These are phyloP conservation scores for Oryctes rhinoceros DNA, from an alignment of 1,140 invertebrate genomes.

Conservation along the genomic window DNA sequence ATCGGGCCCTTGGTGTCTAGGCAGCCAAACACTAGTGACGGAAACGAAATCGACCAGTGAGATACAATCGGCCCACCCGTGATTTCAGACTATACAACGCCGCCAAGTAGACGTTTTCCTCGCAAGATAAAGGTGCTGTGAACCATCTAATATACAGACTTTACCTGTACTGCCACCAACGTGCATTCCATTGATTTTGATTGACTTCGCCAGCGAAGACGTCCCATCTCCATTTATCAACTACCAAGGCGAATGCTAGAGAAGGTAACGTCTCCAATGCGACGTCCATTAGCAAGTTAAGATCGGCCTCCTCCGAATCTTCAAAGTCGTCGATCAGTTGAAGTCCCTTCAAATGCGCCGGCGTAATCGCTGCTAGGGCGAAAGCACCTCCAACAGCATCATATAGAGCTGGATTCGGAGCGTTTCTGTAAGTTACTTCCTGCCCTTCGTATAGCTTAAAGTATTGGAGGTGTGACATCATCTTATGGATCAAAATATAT, in stretches of 20 bases:
- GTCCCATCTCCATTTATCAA: slow-evolving; percentile 67
- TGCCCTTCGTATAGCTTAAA: slow-evolving; percentile 76
- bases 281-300: slow-evolving; percentile 72
- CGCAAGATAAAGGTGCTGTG: too few species aligned
- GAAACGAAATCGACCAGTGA: too few species aligned
- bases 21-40: too few species aligned
- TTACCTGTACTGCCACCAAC: slow-evolving; percentile 66
- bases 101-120: too few species aligned
- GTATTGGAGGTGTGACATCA: slow-evolving; percentile 82
- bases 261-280: slow-evolving; percentile 72
- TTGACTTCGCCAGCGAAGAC: slow-evolving; percentile 66
- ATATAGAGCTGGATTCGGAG: slow-evolving; percentile 81
- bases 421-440: slow-evolving; percentile 70
- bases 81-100: too few species aligned
- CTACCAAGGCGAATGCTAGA: slow-evolving; percentile 65
- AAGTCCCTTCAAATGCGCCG: slow-evolving; percentile 67
- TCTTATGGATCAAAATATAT: slow-evolving; percentile 79
- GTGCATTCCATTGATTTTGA: slow-evolving; percentile 64
- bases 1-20: too few species aligned
- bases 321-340: slow-evolving; percentile 61
- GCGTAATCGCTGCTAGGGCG: slow-evolving; percentile 70
- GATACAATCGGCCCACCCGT: too few species aligned
- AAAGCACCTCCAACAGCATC: slow-evolving; percentile 78
- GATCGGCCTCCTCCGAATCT: slow-evolving; percentile 62
- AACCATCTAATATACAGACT: background rate